Evolutionary conservation across 2,113 vertebrate species (phyloP), one percentile per base, ranked within the genome.

Genomic region (Piaya cayana): DNA sequence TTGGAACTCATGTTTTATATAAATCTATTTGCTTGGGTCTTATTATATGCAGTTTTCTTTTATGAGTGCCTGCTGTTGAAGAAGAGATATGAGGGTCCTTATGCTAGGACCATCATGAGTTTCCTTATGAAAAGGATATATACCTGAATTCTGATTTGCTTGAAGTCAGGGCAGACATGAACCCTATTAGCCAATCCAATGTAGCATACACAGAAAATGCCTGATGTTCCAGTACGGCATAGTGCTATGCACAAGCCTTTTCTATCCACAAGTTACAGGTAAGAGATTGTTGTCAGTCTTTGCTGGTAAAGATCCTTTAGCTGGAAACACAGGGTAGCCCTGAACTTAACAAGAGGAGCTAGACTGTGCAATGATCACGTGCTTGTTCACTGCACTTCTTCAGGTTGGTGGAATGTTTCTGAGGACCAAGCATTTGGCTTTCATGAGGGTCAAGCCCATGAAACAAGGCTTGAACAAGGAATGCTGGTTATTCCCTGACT

Each of bases 371-470:
- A 22, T 69, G 52, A 78, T 37, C 36, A 42, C 55, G 43, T n/a
- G 9, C 20, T 86, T 70, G 6, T 34, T 82, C 26, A 4, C 50
- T n/a, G 30, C 11, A 69, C 26, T 11, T 85, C n/a, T 25, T 37
- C 5, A 2, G 22, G 37, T 37, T 70, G 32, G 16, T 79, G 42
- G 59, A 65, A 62, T 22, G 17, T 58, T 92, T 45, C 58, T 80
- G 70, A 34, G 11, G 58, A 69, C 7, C 26, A 67, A 42, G 26
- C 1, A 1, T 63, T 88, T 69, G 2, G 0, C 18, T 79, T 84
- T 11, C 30, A 60, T 36, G 8, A 12, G 18, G 12, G 30, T 6
- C 0, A 0, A 84, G 37, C 49, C 52, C 30, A 72, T 10, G 21
- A 39, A 39, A 6, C 16, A 69, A 26, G 0, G 26, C 59, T 85